phyloP scores from a whole-genome alignment of 2,888 invertebrate species.

The Spatulosminthurus flaviceps region DNA sequence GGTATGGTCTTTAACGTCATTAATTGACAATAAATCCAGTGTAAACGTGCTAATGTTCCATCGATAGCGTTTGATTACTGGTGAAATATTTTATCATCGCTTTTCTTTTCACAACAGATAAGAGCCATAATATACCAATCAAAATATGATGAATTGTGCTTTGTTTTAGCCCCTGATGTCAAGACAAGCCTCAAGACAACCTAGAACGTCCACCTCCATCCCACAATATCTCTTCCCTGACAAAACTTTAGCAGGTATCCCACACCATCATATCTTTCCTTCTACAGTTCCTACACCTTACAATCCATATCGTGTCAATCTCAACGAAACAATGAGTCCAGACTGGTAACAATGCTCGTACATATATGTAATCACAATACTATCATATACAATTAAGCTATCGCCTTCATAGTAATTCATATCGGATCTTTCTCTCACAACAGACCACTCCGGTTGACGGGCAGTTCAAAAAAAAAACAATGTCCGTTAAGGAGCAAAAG shows the following conservation, averaged over 20 bases:
- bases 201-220: background rate
- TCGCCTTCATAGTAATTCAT: too few relatives aligned
- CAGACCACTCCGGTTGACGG: too few relatives aligned
- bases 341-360: background rate
- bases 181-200: slow-evolving; percentile 19
- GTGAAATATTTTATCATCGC: slow-evolving; percentile 26
- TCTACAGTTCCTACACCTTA: too few relatives aligned
- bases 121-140: slow-evolving; percentile 16
- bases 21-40: slow-evolving; percentile 6
- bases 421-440: too few relatives aligned
- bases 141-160: slow-evolving; percentile 25
- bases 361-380: too few relatives aligned
- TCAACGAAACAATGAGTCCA: background rate
- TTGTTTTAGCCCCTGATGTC: slow-evolving; percentile 18
- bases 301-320: slow-evolving; percentile 5
- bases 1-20: background rate
- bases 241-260: too few relatives aligned
- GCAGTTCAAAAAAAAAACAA: too few relatives aligned
- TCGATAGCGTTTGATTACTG: slow-evolving; percentile 18
- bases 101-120: slow-evolving; percentile 10
- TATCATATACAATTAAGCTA: background rate
- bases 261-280: too few relatives aligned
- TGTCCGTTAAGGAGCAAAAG: too few relatives aligned
- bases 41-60: slow-evolving; percentile 1
- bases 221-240: too few relatives aligned